Evolutionary conservation across 2,888 invertebrate genomes (phyloP), one percentile per base, ranked within the genome.

Genomic region (Heliconius aoede): DNA sequence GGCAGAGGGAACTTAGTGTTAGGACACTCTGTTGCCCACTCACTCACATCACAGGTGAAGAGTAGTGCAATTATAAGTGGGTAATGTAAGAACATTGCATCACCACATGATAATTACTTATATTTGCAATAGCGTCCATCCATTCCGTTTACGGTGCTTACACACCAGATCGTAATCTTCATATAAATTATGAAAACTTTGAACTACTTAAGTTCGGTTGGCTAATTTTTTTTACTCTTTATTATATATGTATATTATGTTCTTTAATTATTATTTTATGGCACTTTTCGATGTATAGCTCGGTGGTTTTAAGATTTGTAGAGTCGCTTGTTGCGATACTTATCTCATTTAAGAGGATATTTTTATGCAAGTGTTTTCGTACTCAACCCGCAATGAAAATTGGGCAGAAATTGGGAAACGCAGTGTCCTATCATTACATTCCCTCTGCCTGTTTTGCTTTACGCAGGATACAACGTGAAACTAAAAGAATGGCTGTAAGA

Each of bases 51-150:
- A 15, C 40, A 40, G 64, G 1, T 32, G 36, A 32, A 11, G n/a
- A 9, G 24, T 26, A 36, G n/a, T 36, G 24, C 5, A 13, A 24
- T 3, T 40, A 15, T 65, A 36, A 40, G 36, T 65, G 65, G 13
- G 24, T 18, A 65, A 55, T 69, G 55, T 55, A 55, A 68, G 36
- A 65, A 9, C n/a, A 15, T 69, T 69, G 51, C 69, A 15, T 24
- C 69, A 69, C 28, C 13, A 55, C n/a, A 69, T 55, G n/a, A 55
- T 69, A 69, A 69, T 69, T 32, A 69, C 9, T 24, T 30, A 62
- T 21, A 51, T 69, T 69, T 32, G 69, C 69, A 69, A 69, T 24
- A 46, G 11, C 55, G 51, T 8, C 69, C n/a, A 11, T 21, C 28
- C 30, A 30, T 51, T 55, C n/a, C 30, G 55, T 69, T 69, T 15